Evolutionary conservation across 1,140 invertebrate species (phyloP).

Genomic region (Venturia canescens): DNA sequence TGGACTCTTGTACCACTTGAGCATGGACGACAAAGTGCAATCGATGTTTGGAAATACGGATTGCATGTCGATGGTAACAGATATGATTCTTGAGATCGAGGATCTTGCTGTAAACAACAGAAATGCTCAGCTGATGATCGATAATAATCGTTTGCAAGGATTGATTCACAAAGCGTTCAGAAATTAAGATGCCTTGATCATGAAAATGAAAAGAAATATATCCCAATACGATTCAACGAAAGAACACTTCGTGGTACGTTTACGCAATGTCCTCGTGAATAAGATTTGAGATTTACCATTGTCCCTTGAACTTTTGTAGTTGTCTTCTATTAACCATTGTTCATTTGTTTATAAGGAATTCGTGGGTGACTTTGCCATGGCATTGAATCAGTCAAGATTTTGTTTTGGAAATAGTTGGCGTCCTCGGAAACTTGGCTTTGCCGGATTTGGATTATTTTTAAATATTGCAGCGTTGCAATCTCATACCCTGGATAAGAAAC

Average conservation of each 20-base stretch:
- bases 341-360: constrained; percentile 84
- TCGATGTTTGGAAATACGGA: constrained; percentile 97
- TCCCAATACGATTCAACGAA: constrained; percentile 92
- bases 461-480: constrained; percentile 90
- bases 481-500: constrained; percentile 92
- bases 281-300: not conserved
- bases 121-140: constrained; percentile 94
- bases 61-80: constrained; percentile 92
- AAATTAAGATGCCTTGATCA: constrained; percentile 89
- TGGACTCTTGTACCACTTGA: constrained; percentile 95
- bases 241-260: constrained; percentile 87
- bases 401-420: constrained; percentile 92
- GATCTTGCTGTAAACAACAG: constrained; percentile 91
- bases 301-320: not conserved
- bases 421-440: constrained; percentile 92
- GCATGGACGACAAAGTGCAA: constrained; percentile 96
- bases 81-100: constrained; percentile 85
- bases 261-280: too few relatives aligned
- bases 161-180: constrained; percentile 88
- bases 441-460: constrained; percentile 94
- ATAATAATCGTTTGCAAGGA: constrained; percentile 87
- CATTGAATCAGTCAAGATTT: constrained; percentile 91
- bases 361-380: constrained; percentile 92
- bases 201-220: constrained; percentile 97
- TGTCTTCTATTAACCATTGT: not conserved